Evolutionary conservation across 2,113 vertebrate species (phyloP), one percentile per base, ranked within the genome.

Genomic region (Oryzias woworae): DNA sequence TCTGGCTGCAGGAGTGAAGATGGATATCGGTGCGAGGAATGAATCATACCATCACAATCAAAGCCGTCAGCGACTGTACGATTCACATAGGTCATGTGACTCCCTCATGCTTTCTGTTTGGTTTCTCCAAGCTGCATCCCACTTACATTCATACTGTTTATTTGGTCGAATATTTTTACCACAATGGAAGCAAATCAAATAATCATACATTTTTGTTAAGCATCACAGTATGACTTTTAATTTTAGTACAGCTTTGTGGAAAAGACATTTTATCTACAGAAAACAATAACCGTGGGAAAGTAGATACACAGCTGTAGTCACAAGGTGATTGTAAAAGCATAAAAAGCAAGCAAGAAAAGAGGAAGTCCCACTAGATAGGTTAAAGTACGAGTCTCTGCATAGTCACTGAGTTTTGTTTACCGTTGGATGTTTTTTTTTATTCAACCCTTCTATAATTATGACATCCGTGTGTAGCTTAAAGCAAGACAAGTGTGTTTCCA

Each of bases 291-390:
- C 52, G 66, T 72, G 69, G 68, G 56, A 82, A 80, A 36, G 62
- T 23, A 49, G 36, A 26, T 23, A 17, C 28, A 49, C 41, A 20
- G 48, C 17, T 14, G 41, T 10, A 57, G 41, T 52, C 50, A 53
- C 28, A 45, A 68, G 18, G 18, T 64, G 26, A 58, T 81, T 73
- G 80, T 86, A 87, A 90, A 89, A 61, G 52, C 68, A 80, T 83
- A 78, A 81, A 82, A 54, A 18, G 24, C 14, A 24, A 64, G 61
- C 45, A 53, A 57, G 20, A 26, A 71, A 79, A 85, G 73, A 73
- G 83, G 81, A 85, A 88, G 65, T 76, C 23, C 16, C 46, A 18
- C 45, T 51, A 36, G 10, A 36, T 50, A 4, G 65, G 16, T 41
- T 53, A 31, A 61, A 73, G 70, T 66, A 23, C 63, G 71, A 14